Base-by-base conservation (phyloP, 2,113 vertebrate genomes). In the Cryptotis parvus region DNA sequence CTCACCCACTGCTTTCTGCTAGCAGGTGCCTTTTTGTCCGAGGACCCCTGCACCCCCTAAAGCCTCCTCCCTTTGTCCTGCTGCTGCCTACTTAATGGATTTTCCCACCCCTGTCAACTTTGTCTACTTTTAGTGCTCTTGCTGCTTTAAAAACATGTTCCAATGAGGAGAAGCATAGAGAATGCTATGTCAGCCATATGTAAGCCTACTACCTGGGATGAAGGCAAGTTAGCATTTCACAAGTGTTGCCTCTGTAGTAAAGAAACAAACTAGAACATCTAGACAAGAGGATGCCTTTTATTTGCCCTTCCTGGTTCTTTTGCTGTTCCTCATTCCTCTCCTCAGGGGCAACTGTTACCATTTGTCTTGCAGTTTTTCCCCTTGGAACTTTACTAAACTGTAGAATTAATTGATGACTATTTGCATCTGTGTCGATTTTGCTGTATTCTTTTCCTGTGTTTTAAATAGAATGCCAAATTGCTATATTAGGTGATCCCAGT, bases 311-410 rank as follows among this genome's bases (percentile, higher is more conserved):
- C 69, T 77, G 6, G 33, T 43, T 65, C 61, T 11, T 75, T 70
- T 43, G 22, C 43, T 20, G 27, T 83, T 75, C n/a, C 24, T 75
- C 10, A 85, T 12, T 65, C 39, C 31, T 35, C 39, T 58, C 20
- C 55, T 58, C 16, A 58, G 18, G 69, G 73, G 9, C 14, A 33
- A 18, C 35, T 55, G 65, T 65, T 18, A 1, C 55, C 22, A 70
- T 74, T 91, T 86, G 43, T 86, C 43, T 35, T 89, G 6, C 31
- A 69, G 61, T 69, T 89, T 93, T 84, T 92, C 22, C 69, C 63
- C 45, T 84, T 37, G 74, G 18, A 10, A 29, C 33, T 18, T 91
- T 26, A 55, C 49, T 72, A 0, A n/a, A 26, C 49, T 61, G 29
- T 74, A 29, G 15, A 52, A 15, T 24, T 31, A 55, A 22, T 58